Percentiles rank a stretch among this genome's conserved stretches.
Evolutionary conservation across 2,888 invertebrate genomes (phyloP).

Genomic region (Orchestes rusci): DNA sequence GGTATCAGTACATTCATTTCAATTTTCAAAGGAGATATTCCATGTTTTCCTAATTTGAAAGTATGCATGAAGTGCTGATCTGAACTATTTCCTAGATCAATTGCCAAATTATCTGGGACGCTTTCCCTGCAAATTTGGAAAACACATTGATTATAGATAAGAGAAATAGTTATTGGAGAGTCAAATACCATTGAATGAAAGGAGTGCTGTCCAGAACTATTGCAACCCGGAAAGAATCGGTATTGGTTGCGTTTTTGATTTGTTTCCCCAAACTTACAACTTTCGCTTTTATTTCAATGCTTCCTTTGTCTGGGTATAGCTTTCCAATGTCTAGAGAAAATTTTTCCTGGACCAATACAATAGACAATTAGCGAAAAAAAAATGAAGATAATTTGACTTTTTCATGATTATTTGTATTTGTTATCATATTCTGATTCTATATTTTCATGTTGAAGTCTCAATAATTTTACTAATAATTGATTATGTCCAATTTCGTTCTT

Average conservation of each 20-base stretch:
- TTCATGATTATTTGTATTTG: no score
- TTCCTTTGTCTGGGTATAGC: slow-evolving; percentile 9
- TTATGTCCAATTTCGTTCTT: no score
- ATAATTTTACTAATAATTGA: no score
- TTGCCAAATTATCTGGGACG: slow-evolving; percentile 23
- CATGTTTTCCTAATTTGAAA: slow-evolving; percentile 15
- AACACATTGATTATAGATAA: no score
- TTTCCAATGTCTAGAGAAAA: slow-evolving; percentile 24
- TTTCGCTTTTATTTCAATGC: slow-evolving; percentile 21
- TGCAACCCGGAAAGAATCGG: slow-evolving; percentile 5
- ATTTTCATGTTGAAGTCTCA: no score
- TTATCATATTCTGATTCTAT: no score
- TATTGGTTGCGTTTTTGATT: slow-evolving; percentile 4
- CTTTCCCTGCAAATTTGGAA: slow-evolving; percentile 24
- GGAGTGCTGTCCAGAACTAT: slow-evolving; percentile 24
- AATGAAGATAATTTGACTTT: no score
- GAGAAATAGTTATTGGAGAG: no score
- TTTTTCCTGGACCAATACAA: slow-evolving; percentile 16
- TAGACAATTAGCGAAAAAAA: no score
- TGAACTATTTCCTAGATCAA: slow-evolving; percentile 14
- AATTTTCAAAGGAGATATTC: slow-evolving; percentile 14
- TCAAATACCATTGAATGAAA: slow-evolving; percentile 29
- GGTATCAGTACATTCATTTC: slow-evolving; percentile 13
- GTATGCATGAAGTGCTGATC: slow-evolving; percentile 9
- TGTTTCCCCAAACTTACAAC: slow-evolving; percentile 27